phyloP scores from a whole-genome alignment of 2,113 vertebrate species.

The Brachionichthys hirsutus region DNA sequence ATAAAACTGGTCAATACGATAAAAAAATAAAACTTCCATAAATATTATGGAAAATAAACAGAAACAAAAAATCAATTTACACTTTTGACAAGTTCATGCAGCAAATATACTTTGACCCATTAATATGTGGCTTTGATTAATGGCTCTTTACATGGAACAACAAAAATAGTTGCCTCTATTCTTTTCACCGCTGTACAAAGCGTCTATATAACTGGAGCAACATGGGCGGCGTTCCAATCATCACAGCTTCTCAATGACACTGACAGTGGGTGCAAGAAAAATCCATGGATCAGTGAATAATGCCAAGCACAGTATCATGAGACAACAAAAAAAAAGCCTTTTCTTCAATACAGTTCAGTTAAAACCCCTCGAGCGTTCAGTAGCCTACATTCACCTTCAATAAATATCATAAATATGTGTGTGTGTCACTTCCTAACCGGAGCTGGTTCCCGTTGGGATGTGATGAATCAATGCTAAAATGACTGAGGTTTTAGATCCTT shows the following conservation, averaged over 20 bases:
- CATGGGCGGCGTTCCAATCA: constrained; percentile 60
- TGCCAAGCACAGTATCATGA: constrained; percentile 77
- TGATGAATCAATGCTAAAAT: constrained; percentile 56
- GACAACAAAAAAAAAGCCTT: constrained; percentile 64
- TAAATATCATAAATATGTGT: constrained; percentile 84
- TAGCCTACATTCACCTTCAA: constrained; percentile 85
- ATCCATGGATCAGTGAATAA: constrained; percentile 75
- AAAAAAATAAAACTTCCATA: constrained; percentile 73
- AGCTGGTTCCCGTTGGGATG: constrained; percentile 52
- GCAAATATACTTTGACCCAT: constrained; percentile 73
- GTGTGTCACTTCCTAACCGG: constrained; percentile 56
- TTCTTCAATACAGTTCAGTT: constrained; percentile 50
- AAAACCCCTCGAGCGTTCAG: constrained; percentile 67
- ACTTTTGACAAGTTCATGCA: constrained; percentile 79
- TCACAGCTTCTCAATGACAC: constrained; percentile 71
- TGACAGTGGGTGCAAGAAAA: constrained; percentile 64
- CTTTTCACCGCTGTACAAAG: constrained; percentile 70
- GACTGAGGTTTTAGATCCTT: constrained; percentile 42
- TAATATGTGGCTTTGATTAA: constrained; percentile 74
- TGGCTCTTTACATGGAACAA: constrained; percentile 75
- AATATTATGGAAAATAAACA: constrained; percentile 83
- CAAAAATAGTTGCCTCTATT: constrained; percentile 73
- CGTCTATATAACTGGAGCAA: constrained; percentile 42
- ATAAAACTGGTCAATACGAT: constrained; percentile 64
- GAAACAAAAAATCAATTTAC: constrained; percentile 61